Conservation (phyloP, 2,113 vertebrate genomes). For the Panurus biarmicus region DNA sequence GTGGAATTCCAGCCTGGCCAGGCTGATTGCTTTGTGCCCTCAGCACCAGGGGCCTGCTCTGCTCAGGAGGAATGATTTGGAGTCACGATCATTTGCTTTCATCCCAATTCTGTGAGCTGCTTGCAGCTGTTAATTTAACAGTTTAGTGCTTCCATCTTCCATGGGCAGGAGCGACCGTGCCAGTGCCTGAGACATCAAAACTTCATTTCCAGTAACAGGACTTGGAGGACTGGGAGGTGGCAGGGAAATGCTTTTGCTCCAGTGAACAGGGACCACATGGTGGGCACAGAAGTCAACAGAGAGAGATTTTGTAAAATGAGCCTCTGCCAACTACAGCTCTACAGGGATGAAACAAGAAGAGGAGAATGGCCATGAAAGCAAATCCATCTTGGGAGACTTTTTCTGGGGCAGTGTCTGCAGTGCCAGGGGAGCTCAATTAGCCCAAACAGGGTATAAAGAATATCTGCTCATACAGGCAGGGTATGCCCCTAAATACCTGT, state of each 20-base stretch:
- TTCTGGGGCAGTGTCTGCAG: neutral
- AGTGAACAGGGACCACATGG: neutral
- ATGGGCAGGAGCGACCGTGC: neutral
- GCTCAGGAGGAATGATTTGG: neutral
- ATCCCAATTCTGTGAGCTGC: neutral
- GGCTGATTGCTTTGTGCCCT: conserved; percentile 1
- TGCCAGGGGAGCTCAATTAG: neutral
- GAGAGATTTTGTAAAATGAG: neutral
- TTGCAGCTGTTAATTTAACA: conserved; percentile 60
- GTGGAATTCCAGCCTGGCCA: neutral
- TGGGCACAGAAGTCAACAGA: neutral
- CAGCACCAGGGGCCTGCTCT: neutral
- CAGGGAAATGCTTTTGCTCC: neutral
- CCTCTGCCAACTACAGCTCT: neutral
- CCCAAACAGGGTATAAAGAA: neutral
- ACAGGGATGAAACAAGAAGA: neutral
- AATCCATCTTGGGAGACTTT: neutral
- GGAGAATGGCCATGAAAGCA: neutral
- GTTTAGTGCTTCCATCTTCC: conserved; percentile 44
- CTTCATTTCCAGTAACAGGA: conserved; percentile 42
- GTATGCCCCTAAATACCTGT: neutral
- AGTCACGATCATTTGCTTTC: neutral
- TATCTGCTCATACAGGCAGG: neutral
- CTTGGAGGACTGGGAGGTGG: neutral
- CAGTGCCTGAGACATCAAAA: neutral